Percentiles rank a stretch among this genome's conserved stretches.
phyloP scores from a whole-genome alignment of 1,140 invertebrate species.

The Rhyzopertha dominica region DNA sequence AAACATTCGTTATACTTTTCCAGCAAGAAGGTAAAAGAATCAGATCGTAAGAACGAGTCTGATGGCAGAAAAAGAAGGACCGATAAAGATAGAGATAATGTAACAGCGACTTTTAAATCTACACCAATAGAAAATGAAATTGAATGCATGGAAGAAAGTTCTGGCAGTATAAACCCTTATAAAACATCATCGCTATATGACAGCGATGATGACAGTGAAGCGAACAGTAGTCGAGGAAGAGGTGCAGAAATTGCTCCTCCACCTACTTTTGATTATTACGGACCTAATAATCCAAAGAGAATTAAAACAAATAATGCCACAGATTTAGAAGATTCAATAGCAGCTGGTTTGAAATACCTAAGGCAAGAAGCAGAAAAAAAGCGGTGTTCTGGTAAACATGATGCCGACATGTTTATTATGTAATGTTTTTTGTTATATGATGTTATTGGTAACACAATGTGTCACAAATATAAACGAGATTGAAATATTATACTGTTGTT shows the following conservation, averaged over 20 bases:
- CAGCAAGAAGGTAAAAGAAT: conserved; percentile 35
- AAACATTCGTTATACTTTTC: conserved; percentile 38
- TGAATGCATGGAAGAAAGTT: conserved; percentile 30
- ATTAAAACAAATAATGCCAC: conserved; percentile 33
- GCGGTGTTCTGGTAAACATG: conserved; percentile 17
- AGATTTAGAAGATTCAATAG: conserved; percentile 58
- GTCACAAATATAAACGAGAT: too few relatives aligned
- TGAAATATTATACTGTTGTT: too few relatives aligned
- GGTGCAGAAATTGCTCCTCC: conserved; percentile 59
- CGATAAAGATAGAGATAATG: too few relatives aligned
- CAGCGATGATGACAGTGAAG: conserved; percentile 19
- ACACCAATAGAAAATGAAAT: conserved; percentile 50
- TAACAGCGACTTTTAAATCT: too few relatives aligned
- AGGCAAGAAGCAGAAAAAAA: conserved; percentile 56
- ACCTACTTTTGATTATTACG: conserved; percentile 58
- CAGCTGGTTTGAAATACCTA: conserved; percentile 62
- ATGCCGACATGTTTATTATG: conserved; percentile 20
- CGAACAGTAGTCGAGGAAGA: conserved; percentile 30
- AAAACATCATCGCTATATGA: too few relatives aligned
- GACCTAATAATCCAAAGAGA: conserved; percentile 46
- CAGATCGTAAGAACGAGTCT: too few relatives aligned
- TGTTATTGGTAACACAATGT: too few relatives aligned
- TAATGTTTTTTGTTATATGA: too few relatives aligned
- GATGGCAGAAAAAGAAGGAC: too few relatives aligned
- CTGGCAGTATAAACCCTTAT: conserved; percentile 11